Base-by-base conservation (phyloP, 2,113 vertebrate species). In the Caranx ignobilis region DNA sequence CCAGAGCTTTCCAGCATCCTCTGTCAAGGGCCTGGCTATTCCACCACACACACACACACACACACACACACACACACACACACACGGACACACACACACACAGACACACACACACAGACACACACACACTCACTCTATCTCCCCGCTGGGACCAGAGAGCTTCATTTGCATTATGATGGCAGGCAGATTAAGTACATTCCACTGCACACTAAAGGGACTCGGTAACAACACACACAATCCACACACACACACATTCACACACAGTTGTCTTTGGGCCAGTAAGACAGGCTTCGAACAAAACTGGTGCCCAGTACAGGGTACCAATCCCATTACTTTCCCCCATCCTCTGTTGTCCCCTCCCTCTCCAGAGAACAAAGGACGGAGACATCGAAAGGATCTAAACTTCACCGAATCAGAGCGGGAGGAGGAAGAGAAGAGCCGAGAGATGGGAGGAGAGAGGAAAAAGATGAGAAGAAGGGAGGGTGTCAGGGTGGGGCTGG, bases 151-250 rank as follows among this genome's bases (percentile, higher is more conserved):
- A 86, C 84, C 71, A 56, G 77, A 83, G 81, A 83, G 83, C 87
- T 85, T 91, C 83, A 93, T 93, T 92, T 93, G 91, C 91, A 92
- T 93, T 87, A 89, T 88, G 89, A 91, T 91, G 84, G 92, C 87
- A 88, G 86, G 81, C 90, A 91, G 91, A 93, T 93, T 93, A 93
- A 91, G 82, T 90, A 92, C 91, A 93, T 93, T 92, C 91, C 91
- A 91, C 80, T 93, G 92, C 89, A 93, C 91, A 89, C 82, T 88
- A 91, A 92, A 91, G 82, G 82, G 75, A 75, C 83, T 85, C 71
- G 37, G 41, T 60, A 81, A 47, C 56, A 45, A 87, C 77, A 71
- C 79, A 72, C 78, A 65, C 74, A 76, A 69, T 66, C 78, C 66
- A 81, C 66, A 64, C 73, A 76, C 75, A 82, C 81, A 61, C 60